Base-by-base conservation (phyloP, 2,888 invertebrate genomes). In the Seira ritae region DNA sequence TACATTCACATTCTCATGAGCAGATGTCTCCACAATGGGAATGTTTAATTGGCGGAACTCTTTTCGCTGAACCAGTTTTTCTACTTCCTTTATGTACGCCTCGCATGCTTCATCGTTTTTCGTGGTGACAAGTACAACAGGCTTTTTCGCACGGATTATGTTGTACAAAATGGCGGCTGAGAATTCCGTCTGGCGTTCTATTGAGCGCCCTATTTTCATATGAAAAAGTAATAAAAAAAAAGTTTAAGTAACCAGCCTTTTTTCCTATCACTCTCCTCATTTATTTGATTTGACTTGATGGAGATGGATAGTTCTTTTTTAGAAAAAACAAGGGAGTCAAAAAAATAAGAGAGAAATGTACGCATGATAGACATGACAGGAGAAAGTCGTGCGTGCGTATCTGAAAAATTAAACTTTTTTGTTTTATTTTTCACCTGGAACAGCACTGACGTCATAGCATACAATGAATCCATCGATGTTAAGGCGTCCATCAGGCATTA, bases 1-100 rank as follows among this genome's bases (percentile, higher is more conserved):
- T 55, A 98, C 96, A 90, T 99, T 99, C 87, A 99, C 97, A 90
- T 97, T 98, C 90, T 97, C 96, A 90, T 98, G 97, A 17, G 98
- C 95, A 6, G 98, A 98, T 0, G 97, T 97, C 92, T 99, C 98
- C 77, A 99, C 95, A 65, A 98, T 92, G 1, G 96, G 95, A 89
- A 98, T 95, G 89, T 94, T 94, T 37, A 87, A 55, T 84, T 95
- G 95, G 90, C 97, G 97, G 91, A 96, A 97, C 91, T 98, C 98
- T 91, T 98, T 98, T 75, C 97, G 93, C 90, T 94, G 94, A 37
- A 97, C 94, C 86, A 99, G 92, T 89, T 95, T 94, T 90, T 98
- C 97, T 0, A 96, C 97, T 91, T 98, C 98, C 74, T 96, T 93
- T 0, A 96, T 94, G 86, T 96, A 97, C 86, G 95, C 93, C 89